Evolutionary conservation across 1,140 invertebrate species (phyloP).

Genomic region (Coelopa frigida): DNA sequence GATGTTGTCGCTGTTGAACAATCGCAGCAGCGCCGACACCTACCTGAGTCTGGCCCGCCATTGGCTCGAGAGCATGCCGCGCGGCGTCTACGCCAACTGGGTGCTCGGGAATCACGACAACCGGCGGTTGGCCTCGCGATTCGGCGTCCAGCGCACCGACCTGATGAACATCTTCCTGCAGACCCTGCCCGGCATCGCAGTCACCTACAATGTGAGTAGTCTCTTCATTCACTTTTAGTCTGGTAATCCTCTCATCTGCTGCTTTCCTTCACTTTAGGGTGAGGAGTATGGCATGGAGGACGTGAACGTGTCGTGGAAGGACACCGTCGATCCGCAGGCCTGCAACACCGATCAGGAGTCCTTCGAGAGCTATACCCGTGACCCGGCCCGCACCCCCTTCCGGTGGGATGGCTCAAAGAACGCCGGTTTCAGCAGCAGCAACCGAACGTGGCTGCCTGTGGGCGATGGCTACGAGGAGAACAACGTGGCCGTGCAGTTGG

Average conservation of each 20-base stretch:
- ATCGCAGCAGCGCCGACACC: constrained; percentile 47
- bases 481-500: constrained; percentile 46
- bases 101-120: constrained; percentile 60
- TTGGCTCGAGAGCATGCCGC: constrained; percentile 51
- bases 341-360: constrained; percentile 13
- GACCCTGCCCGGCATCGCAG: constrained; percentile 60
- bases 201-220: constrained; percentile 54
- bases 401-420: constrained; percentile 52
- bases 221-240: background rate
- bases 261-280: constrained; percentile 47
- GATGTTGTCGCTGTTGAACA: constrained; percentile 46
- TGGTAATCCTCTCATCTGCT: background rate
- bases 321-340: constrained; percentile 32
- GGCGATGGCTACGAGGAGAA: constrained; percentile 46
- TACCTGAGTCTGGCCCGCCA: constrained; percentile 47
- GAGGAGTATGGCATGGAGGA: constrained; percentile 73
- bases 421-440: constrained; percentile 52
- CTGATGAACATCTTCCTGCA: constrained; percentile 58
- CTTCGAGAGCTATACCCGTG: constrained; percentile 39
- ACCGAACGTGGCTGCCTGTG: constrained; percentile 60
- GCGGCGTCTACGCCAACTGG: constrained; percentile 52
- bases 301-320: constrained; percentile 46
- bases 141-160: constrained; percentile 54
- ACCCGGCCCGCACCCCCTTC: constrained; percentile 55
- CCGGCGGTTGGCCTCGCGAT: constrained; percentile 49